Percentiles rank a stretch among this genome's conserved stretches.
Conservation (phyloP, 2,888 invertebrate genomes). For the Beris morrisii region DNA sequence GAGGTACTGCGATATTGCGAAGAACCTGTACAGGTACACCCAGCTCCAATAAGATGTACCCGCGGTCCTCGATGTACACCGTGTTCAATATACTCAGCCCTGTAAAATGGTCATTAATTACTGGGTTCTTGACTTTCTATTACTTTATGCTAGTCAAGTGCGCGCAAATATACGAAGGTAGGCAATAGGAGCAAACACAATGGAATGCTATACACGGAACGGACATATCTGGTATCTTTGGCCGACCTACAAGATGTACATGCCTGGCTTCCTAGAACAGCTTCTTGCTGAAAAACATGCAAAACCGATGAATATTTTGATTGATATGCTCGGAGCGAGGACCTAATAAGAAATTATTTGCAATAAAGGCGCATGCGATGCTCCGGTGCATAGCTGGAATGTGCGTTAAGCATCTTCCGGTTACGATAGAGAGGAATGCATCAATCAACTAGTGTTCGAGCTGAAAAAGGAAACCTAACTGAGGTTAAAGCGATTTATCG, state of each 20-base stretch:
- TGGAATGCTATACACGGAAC: constrained; percentile 16
- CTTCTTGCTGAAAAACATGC: neutral
- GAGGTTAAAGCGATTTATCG: too few species aligned
- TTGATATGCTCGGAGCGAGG: constrained; percentile 28
- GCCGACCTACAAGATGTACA: neutral
- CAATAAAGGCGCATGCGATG: neutral
- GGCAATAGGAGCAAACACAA: constrained; percentile 11
- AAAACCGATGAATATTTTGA: constrained; percentile 26
- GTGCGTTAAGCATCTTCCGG: constrained; percentile 16
- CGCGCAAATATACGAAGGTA: constrained; percentile 14
- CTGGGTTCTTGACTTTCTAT: constrained; percentile 43
- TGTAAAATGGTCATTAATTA: constrained; percentile 44
- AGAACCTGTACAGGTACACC: neutral
- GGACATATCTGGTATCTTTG: neutral
- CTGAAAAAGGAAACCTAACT: too few species aligned
- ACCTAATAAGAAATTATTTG: neutral
- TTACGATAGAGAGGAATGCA: constrained; percentile 3
- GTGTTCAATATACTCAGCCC: constrained; percentile 31
- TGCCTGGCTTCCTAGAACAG: constrained; percentile 1
- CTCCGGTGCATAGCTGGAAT: constrained; percentile 1
- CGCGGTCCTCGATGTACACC: neutral
- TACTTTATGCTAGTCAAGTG: constrained; percentile 37
- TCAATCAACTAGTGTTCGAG: neutral
- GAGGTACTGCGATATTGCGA: neutral
- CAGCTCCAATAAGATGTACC: constrained; percentile 17